phyloP scores from a whole-genome alignment of 1,140 invertebrate species.

The Diorhabda elongata region DNA sequence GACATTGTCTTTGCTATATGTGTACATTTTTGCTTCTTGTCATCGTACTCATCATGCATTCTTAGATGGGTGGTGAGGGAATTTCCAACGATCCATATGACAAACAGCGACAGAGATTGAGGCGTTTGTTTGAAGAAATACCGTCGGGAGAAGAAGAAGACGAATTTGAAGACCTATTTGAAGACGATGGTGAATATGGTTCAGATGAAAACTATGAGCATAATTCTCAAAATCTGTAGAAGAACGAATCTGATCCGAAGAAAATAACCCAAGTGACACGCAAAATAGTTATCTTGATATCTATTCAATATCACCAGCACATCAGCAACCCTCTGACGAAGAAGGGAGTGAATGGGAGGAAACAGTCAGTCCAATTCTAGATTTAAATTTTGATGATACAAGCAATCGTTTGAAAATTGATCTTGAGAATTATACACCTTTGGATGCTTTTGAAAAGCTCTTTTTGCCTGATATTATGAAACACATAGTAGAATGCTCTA shows the following conservation, averaged over 20 bases:
- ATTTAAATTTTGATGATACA: background rate
- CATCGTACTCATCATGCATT: too few species aligned
- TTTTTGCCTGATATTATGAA: background rate
- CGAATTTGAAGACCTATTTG: slow-evolving; percentile 6
- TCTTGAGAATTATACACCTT: background rate
- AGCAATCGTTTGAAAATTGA: background rate
- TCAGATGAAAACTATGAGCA: slow-evolving; percentile 12
- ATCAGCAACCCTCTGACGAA: background rate
- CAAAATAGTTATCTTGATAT: too few species aligned
- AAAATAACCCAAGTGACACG: too few species aligned
- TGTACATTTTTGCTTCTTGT: too few species aligned
- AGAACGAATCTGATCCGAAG: too few species aligned
- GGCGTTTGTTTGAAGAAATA: slow-evolving; percentile 14
- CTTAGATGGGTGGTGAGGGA: background rate
- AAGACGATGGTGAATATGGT: slow-evolving; percentile 16
- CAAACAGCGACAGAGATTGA: background rate
- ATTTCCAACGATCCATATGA: too few species aligned
- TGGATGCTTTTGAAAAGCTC: background rate
- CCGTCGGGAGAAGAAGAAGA: slow-evolving; percentile 4
- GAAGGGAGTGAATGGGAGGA: background rate
- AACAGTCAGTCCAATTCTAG: background rate
- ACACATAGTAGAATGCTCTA: background rate
- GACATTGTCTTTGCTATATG: too few species aligned
- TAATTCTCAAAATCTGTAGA: too few species aligned
- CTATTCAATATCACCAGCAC: too few species aligned